Evolutionary conservation across 92 coral and sea anemone genomes (phyloP), one percentile per base, ranked within the genome.

Genomic region (Phenganax subtilis): DNA sequence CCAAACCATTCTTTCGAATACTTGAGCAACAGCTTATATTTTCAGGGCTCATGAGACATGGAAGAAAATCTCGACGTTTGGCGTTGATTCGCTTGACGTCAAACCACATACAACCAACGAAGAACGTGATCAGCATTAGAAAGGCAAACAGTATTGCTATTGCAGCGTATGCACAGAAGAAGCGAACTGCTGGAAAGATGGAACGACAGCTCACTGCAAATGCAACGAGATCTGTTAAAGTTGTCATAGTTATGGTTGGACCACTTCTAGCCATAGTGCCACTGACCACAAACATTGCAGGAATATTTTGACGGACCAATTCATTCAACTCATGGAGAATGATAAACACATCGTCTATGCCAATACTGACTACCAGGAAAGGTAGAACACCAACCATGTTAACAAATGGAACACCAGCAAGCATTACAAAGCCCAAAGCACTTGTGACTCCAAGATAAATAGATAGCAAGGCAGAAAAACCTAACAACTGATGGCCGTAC

Each of bases 181-280:
- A 85, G 55, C 87, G 88, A 54, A 90, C 86, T 5, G 93, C 88
- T 3, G 92, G 92, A 75, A 92, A 89, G 16, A 84, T 66, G 2
- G 80, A 75, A 75, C 62, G 51, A 75, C 27, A 75, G 64, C 63
- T 15, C 7, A 62, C 29, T 17, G 29, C 20, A 62, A 62, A 62
- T 28, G 97, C 92, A 0, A 92, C 94, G 65, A 92, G 88, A 69
- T 92, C 92, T 3, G 97, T 92, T 6, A 85, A 25, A 25, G 94
- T 92, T 66, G 97, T 92, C 97, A 92, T 92, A 86, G 97, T 92
- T 54, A 92, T 82, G 44, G 92, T 87, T 57, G 93, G 89, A n/a
- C 97, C 97, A 54, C 93, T 70, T 63, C 85, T 77, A 20, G 90
- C 75, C 93, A 90, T 88, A n/a, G 89, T 89, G 5, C 78, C 73